Conservation (phyloP, 1,140 invertebrate genomes). For the Scaptomyza graminum region DNA sequence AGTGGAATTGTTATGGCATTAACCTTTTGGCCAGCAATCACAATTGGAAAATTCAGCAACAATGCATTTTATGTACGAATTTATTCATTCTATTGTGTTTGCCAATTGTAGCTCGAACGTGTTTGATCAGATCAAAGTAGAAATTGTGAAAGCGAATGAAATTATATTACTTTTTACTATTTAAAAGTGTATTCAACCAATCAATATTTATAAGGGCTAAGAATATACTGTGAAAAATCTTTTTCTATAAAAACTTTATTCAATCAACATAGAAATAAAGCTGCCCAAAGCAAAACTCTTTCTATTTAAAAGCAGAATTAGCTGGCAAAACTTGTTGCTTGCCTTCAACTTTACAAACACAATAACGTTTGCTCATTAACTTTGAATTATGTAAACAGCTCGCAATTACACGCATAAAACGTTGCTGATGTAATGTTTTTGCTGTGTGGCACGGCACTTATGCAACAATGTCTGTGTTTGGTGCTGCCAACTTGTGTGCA, state of each 20-base stretch:
- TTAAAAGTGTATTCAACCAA: no score
- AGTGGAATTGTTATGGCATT: constrained; percentile 18
- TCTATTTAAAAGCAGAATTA: not conserved
- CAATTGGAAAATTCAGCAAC: constrained; percentile 19
- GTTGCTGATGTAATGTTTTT: constrained; percentile 7
- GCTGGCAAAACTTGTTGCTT: constrained; percentile 18
- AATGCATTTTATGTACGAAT: constrained; percentile 3
- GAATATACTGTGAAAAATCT: no score
- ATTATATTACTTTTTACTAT: no score
- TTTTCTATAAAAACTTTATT: no score
- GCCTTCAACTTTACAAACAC: not conserved
- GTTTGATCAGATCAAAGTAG: not conserved
- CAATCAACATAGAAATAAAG: no score
- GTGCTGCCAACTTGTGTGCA: constrained; percentile 23
- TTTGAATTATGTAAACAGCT: constrained; percentile 11
- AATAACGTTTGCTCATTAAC: constrained; percentile 4
- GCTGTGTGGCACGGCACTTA: constrained; percentile 4
- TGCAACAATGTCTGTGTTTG: not conserved
- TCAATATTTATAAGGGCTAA: no score
- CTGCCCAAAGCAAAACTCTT: no score
- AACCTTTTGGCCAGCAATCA: constrained; percentile 6
- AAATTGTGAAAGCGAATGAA: not conserved
- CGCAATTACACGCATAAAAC: constrained; percentile 10
- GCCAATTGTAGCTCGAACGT: not conserved
- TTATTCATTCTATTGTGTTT: not conserved